phyloP scores from a whole-genome alignment of 2,888 invertebrate genomes.

The Caenorhabditis sp. region DNA sequence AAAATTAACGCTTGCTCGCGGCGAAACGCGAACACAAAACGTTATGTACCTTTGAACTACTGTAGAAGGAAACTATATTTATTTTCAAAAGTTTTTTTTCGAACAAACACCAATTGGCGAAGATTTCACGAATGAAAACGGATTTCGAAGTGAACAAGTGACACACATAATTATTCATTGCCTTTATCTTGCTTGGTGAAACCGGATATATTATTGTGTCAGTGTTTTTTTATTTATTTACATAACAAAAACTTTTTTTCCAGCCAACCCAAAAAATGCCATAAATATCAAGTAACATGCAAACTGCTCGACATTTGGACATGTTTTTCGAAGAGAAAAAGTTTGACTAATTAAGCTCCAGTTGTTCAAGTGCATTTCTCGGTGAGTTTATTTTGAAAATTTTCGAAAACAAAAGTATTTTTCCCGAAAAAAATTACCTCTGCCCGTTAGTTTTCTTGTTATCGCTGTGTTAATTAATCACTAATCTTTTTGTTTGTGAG shows the following conservation, averaged over 20 bases:
- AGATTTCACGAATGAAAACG: background rate
- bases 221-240: background rate
- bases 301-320: background rate
- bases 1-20: too few species aligned
- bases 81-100: too few species aligned
- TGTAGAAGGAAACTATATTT: too few species aligned
- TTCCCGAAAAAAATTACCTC: too few species aligned
- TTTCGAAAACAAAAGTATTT: too few species aligned
- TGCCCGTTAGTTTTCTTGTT: too few species aligned
- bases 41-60: too few species aligned
- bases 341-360: background rate
- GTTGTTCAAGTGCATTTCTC: background rate
- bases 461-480: too few species aligned
- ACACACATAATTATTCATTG: slow-evolving; percentile 1
- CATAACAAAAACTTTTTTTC: background rate
- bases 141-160: background rate
- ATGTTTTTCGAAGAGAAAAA: background rate
- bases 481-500: too few species aligned
- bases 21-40: too few species aligned
- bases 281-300: background rate
- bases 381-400: background rate
- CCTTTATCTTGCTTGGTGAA: background rate
- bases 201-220: background rate
- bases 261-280: background rate
- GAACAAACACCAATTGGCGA: too few species aligned